Evolutionary conservation across 2,113 vertebrate genomes (phyloP), one percentile per base, ranked within the genome.

Genomic region (Carassius gibelio): DNA sequence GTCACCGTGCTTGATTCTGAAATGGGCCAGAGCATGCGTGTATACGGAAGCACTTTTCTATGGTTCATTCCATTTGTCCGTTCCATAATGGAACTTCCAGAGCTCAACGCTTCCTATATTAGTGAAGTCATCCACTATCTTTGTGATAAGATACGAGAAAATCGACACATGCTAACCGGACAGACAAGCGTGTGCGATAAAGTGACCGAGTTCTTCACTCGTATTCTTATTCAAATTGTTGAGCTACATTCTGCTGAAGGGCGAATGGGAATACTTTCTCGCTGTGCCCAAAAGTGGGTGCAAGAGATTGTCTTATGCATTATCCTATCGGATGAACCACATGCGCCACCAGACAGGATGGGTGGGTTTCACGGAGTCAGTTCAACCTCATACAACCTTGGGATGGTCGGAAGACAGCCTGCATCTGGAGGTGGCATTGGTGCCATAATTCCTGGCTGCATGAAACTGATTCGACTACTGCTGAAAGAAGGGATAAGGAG

Each of bases 1-100:
- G 90, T 94, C 21, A 95, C 86, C 1, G 85, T 96, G 36, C 95
- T 97, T 6, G 96, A 97, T 88, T 95, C 93, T 6, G 95, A 96
- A 79, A 93, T 96, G 8, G 96, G 96, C 19, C 93, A 93, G 88
- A 95, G 94, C n/a, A 94, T 95, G 91, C 95, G 94, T 57, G 90
- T 96, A 78, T 96, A 97, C 48, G 89, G 96, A 42, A 96, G 95
- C 92, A 96, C 96, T 0, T 97, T 97, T 87, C 91, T 97, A 45
- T 97, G 96, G 96, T 96, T 97, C 88, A 94, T 97, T 82, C 96
- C 96, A 42, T 97, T 96, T 61, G 95, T 96, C 15, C 95, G 96
- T 17, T 96, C 96, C 0, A 94, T 97, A 4, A 96, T 96, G 95
- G 96, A 95, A 72, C 93, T 97, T 26, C 94, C 94, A 57, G 93